Base-by-base conservation (phyloP, 2,113 vertebrate species). In the Mesoclemmys tuberculata region DNA sequence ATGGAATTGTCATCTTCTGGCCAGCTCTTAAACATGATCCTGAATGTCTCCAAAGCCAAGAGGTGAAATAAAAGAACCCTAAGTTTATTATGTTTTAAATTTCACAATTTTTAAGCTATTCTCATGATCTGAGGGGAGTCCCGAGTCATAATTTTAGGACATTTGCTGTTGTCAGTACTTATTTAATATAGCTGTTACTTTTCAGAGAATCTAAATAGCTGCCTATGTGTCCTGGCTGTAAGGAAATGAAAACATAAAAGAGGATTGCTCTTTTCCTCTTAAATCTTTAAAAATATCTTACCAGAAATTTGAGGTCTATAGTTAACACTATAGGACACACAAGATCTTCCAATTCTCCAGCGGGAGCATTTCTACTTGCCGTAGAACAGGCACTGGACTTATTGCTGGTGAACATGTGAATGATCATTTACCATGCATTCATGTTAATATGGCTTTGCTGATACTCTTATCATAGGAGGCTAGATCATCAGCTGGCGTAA, bases 401-500 rank as follows among this genome's bases (percentile, higher is more conserved):
- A 85, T 83, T 89, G 41, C 29, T n/a, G 80, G 81, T 56, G 54
- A 84, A 71, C 29, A 2, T 48, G 6, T 86, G 31, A 54, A 93
- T 6, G 31, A 27, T 5, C n/a, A 1, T 83, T 19, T 95, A 90
- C 58, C 44, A 92, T 84, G 4, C 2, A 54, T 8, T 52, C n/a
- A 35, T 82, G 71, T 56, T 61, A 78, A 90, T 58, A 19, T 77
- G 1, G 14, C 82, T 93, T 89, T 90, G 41, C 79, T 85, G 7
- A 38, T 89, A 85, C 81, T 49, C 4, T 61, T 84, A 86, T 8
- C 22, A 8, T 68, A 51, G 61, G 31, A 44, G 27, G 74, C 7
- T 8, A 90, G 52, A 90, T 87, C 79, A 9, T 93, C 75, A 80
- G n/a, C 85, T 93, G 68, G 24, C 41, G 19, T 13, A 58, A 55